These are phyloP conservation scores for Mercenaria mercenaria DNA, from an alignment of 1,140 invertebrate genomes.

Conservation along the genomic window DNA sequence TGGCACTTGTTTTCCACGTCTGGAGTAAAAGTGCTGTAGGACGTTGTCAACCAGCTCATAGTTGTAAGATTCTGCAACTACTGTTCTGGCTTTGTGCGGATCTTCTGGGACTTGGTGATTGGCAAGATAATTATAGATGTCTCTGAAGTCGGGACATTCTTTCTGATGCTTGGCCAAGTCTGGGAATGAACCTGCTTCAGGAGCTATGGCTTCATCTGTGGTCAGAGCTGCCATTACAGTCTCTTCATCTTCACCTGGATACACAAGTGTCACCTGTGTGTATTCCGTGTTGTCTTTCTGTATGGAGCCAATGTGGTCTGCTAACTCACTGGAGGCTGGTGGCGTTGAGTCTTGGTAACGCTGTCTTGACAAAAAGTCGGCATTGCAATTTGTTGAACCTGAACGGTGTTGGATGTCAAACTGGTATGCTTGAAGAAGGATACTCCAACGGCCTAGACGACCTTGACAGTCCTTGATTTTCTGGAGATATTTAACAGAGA, in stretches of 20 bases:
- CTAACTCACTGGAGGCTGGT: not conserved
- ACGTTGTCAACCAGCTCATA: slow-evolving; percentile 52
- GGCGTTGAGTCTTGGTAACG: not conserved
- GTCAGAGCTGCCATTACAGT: no score
- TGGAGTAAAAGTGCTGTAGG: slow-evolving; percentile 50
- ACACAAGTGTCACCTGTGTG: not conserved
- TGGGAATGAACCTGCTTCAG: not conserved
- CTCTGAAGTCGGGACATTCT: slow-evolving; percentile 10
- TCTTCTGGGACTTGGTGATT: not conserved
- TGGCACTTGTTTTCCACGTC: not conserved
- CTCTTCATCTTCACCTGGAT: not conserved
- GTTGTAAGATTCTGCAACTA: not conserved
- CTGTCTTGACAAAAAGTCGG: not conserved
- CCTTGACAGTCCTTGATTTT: not conserved
- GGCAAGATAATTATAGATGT: not conserved
- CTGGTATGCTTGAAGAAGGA: slow-evolving; percentile 45
- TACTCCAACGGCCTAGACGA: slow-evolving; percentile 23
- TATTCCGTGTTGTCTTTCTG: not conserved
- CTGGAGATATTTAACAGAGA: slow-evolving; percentile 2
- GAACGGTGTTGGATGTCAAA: not conserved
- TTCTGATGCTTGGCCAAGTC: slow-evolving; percentile 13
- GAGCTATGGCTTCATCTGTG: not conserved
- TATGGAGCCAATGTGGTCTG: not conserved
- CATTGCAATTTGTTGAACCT: not conserved
- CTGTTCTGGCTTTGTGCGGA: not conserved